Percentiles rank a stretch among this genome's conserved stretches.
phyloP scores from a whole-genome alignment of 2,888 invertebrate species.

The Dendrolimus houi region DNA sequence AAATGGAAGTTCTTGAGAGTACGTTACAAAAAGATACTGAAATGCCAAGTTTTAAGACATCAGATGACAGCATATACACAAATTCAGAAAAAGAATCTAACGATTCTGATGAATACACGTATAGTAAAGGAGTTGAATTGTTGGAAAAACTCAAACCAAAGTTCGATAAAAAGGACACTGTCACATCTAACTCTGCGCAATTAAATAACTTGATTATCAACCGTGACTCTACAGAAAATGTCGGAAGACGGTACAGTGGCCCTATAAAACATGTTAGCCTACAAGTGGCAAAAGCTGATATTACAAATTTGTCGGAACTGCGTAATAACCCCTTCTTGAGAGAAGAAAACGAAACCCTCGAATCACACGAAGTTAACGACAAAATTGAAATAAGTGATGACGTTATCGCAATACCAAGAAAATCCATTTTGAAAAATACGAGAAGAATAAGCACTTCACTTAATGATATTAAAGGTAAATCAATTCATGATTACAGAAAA shows the following conservation, averaged over 20 bases:
- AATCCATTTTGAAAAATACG: slow-evolving; percentile 54
- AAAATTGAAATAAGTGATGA: slow-evolving; percentile 23
- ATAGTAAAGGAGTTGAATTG: slow-evolving; percentile 36
- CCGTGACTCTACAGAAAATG: slow-evolving; percentile 15
- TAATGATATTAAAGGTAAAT: slow-evolving; percentile 25
- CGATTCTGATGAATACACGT: slow-evolving; percentile 48
- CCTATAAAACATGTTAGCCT: slow-evolving; percentile 39
- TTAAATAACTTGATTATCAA: slow-evolving; percentile 17
- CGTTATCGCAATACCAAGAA: slow-evolving; percentile 33
- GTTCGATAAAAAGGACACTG: slow-evolving; percentile 9
- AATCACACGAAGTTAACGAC: slow-evolving; percentile 17
- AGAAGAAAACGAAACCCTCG: slow-evolving; percentile 29
- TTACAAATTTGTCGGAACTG: slow-evolving; percentile 34
- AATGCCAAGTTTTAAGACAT: slow-evolving; percentile 21
- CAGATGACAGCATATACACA: slow-evolving; percentile 56
- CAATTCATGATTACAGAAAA: slow-evolving; percentile 10
- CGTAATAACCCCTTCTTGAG: slow-evolving; percentile 19
- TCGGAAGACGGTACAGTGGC: slow-evolving; percentile 42
- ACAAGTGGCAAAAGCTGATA: slow-evolving; percentile 35
- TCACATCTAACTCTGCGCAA: slow-evolving; percentile 8
- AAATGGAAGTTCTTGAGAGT: slow-evolving; percentile 68
- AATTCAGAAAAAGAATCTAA: slow-evolving; percentile 65
- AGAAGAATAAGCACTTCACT: slow-evolving; percentile 35
- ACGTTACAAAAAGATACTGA: slow-evolving; percentile 44
- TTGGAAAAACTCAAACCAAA: slow-evolving; percentile 40